Conservation (phyloP, 1,140 invertebrate species). For the Nasonia vitripennis region DNA sequence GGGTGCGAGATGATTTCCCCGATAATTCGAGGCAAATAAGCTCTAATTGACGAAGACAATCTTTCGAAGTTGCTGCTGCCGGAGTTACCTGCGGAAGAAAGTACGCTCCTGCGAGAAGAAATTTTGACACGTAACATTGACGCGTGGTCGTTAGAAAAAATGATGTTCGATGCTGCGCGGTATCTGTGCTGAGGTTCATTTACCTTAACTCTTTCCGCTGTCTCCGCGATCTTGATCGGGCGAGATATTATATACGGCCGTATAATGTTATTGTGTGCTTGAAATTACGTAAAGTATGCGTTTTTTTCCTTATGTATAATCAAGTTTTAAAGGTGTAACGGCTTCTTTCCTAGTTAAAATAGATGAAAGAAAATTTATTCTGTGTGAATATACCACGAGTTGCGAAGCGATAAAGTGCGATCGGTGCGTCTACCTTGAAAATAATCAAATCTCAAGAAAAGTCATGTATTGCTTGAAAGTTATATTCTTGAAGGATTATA, state of each 20-base stretch:
- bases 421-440: no score
- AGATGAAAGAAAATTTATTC: no score
- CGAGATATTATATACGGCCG: neutral
- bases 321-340: no score
- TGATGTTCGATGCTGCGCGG: neutral
- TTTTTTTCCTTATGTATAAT: no score
- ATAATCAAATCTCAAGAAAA: no score
- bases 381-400: no score
- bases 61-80: neutral
- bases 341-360: no score
- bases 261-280: no score
- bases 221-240: neutral
- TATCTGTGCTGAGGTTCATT: neutral
- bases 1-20: constrained; percentile 31
- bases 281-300: no score
- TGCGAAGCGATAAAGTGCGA: no score
- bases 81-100: neutral
- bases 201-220: neutral
- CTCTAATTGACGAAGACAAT: constrained; percentile 36
- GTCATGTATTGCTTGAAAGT: no score
- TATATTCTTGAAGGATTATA: no score
- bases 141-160: constrained; percentile 15
- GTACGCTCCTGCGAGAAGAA: neutral
- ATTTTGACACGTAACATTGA: constrained; percentile 23
- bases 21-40: constrained; percentile 42